Conservation (phyloP, 2,797 vertebrate genomes). For the Fundulus diaphanus region DNA sequence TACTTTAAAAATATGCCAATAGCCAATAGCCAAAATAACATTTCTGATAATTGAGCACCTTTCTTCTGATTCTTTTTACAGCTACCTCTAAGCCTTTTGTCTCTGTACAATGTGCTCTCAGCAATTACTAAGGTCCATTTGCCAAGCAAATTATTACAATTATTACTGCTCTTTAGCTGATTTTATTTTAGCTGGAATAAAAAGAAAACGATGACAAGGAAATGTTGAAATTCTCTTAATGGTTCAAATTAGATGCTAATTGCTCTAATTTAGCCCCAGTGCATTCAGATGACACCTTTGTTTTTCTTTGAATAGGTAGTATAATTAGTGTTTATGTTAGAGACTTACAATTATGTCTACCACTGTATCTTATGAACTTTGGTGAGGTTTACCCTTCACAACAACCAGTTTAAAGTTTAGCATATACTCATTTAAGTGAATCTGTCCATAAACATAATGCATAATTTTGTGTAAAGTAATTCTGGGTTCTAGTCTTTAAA, state of each 20-base stretch:
- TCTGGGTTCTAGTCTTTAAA: neutral
- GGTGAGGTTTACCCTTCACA: neutral
- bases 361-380: neutral
- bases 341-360: constrained; percentile 6
- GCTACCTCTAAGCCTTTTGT: constrained; percentile 6
- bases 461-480: neutral
- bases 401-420: neutral
- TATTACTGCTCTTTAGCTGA: constrained; percentile 24
- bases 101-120: constrained; percentile 23
- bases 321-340: constrained; percentile 8
- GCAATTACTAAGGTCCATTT: constrained; percentile 51
- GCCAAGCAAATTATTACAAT: constrained; percentile 45
- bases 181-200: constrained; percentile 26
- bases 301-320: constrained; percentile 8
- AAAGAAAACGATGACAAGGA: constrained; percentile 18
- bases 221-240: constrained; percentile 41
- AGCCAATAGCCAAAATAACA: neutral
- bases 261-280: constrained; percentile 43
- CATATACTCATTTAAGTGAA: neutral
- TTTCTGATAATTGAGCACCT: constrained; percentile 7
- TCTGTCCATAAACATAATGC: neutral
- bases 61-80: constrained; percentile 1
- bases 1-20: neutral
- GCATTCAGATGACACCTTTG: constrained; percentile 22
- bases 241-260: constrained; percentile 50